Conservation (phyloP, 2,888 invertebrate genomes). For the Charanyca ferruginea region DNA sequence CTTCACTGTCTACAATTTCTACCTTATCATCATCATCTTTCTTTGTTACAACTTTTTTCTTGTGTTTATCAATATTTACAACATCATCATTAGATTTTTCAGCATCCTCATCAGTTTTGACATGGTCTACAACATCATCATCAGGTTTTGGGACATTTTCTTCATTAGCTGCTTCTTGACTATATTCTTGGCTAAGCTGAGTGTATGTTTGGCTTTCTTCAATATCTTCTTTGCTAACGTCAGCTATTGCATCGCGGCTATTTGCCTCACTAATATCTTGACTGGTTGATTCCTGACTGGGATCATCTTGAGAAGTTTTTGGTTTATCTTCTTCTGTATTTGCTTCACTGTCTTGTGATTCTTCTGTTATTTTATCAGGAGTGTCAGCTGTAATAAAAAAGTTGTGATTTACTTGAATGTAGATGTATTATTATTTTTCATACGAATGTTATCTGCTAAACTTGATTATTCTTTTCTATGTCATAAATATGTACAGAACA, state of each 20-base stretch:
- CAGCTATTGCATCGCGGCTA: conserved; percentile 41
- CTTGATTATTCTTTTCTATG: too few species aligned
- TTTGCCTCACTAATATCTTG: conserved; percentile 37
- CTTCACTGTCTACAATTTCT: conserved; percentile 50
- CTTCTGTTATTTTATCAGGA: conserved; percentile 36
- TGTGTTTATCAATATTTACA: conserved; percentile 46
- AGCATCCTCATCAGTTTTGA: conserved; percentile 53
- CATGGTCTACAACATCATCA: conserved; percentile 60
- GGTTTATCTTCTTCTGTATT: conserved; percentile 62
- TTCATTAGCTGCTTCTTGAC: conserved; percentile 40
- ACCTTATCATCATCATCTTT: conserved; percentile 29
- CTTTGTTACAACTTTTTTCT: conserved; percentile 64
- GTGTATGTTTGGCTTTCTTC: conserved; percentile 42
- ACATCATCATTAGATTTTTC: conserved; percentile 60
- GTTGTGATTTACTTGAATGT: not conserved
- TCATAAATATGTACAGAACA: too few species aligned
- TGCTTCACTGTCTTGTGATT: conserved; percentile 48
- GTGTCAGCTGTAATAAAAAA: conserved; percentile 32
- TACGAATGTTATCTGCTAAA: not conserved
- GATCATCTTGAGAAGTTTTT: conserved; percentile 65
- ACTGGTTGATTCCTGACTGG: conserved; percentile 63
- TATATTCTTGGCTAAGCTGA: conserved; percentile 32
- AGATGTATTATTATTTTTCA: not conserved
- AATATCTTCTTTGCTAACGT: conserved; percentile 4
- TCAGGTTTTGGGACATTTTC: conserved; percentile 57